phyloP scores from a whole-genome alignment of 2,113 vertebrate species.

The Mus musculus region GRCm39 chr12:102202501-102203000 shows the following conservation, averaged over 20 bases:
- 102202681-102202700: background rate
- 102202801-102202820: background rate
- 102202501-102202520: background rate
- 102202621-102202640: background rate
- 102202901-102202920: background rate
- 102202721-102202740: background rate
- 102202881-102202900: fast-evolving
- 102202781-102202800: background rate
- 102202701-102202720: background rate
- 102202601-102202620: background rate
- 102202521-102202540: background rate
- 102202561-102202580: background rate
- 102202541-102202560: background rate
- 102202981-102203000: background rate
- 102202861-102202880: fast-evolving
- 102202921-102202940: background rate
- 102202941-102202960: background rate
- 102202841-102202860: background rate
- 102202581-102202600: background rate
- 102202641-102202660: background rate
- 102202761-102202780: background rate
- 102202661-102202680: too few species aligned
- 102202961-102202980: background rate
- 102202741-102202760: background rate
- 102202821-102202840: background rate